Base-by-base conservation (phyloP, 2,797 vertebrate genomes). In the Loriculus beryllinus region DNA sequence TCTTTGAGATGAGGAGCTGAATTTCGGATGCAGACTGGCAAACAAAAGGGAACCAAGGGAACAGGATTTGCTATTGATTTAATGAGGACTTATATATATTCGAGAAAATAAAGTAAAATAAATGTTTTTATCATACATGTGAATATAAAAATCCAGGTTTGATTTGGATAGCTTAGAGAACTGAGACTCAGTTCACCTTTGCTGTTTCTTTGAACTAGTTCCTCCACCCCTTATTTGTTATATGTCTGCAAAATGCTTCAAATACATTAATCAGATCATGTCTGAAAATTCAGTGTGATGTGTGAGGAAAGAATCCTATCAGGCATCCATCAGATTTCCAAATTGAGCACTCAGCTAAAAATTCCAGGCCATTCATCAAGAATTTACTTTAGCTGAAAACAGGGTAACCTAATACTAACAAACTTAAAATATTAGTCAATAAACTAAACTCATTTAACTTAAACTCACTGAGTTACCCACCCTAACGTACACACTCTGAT, bases 311-410 rank as follows among this genome's bases (percentile, higher is more conserved):
- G 47, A 81, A 26, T 82, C n/a, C 59, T 90, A 45, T 72, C 54
- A 80, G 49, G 49, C 69, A 93, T 84, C 63, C 48, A 90, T 79
- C 81, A 82, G 68, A 93, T 91, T 86, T 92, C 86, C 82, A 89
- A 95, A 95, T 82, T 60, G 21, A 81, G 31, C 76, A 74, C 43
- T 77, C 65, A 93, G 89, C 65, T 93, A 93, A 97, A 97, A 96
- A 87, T 71, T 80, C 60, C 85, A 74, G 93, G 76, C 54, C 48
- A 88, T 94, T 94, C 59, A 90, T 95, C 72, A 94, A 82, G 62
- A 90, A 91, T 88, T 95, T 91, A 86, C 92, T 95, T 96, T 82
- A 95, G 74, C n/a, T 90, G 70, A 86, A 96, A 89, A 93, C 86
- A 94, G 88, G 69, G 87, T 88, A 94, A 92, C 83, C 93, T 84